Conservation (phyloP, 2,113 vertebrate genomes). For the Mormyrus lacerda region DNA sequence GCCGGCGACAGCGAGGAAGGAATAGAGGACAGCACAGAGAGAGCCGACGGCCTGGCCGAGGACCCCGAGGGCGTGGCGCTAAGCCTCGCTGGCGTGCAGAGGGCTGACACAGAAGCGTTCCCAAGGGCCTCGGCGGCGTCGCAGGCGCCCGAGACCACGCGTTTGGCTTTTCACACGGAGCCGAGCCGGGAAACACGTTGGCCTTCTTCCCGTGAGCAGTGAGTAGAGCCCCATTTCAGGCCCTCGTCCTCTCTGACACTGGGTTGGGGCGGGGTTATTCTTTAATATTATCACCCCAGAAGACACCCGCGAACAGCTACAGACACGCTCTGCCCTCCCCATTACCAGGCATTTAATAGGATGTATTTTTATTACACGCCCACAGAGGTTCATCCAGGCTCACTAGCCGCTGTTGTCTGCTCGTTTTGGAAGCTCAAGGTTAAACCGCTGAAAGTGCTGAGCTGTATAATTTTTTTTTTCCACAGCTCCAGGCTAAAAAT, state of each 20-base stretch:
- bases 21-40: conserved; percentile 20
- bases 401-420: not conserved
- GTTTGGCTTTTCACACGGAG: not conserved
- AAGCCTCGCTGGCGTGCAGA: not conserved
- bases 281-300: not conserved
- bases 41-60: not conserved
- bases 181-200: not conserved
- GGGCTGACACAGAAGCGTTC: conserved; percentile 24
- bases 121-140: not conserved
- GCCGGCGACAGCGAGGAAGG: conserved; percentile 10
- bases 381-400: not conserved
- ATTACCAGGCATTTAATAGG: not conserved
- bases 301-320: not conserved
- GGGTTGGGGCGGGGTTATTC: not conserved
- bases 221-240: not conserved
- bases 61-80: not conserved
- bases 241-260: not conserved
- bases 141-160: not conserved
- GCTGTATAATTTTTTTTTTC: not conserved
- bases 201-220: not conserved
- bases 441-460: not conserved
- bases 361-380: not conserved
- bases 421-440: not conserved
- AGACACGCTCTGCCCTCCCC: not conserved
- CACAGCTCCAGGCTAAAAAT: not conserved